phyloP scores from a whole-genome alignment of 2,113 vertebrate genomes.

The Cygnus atratus region DNA sequence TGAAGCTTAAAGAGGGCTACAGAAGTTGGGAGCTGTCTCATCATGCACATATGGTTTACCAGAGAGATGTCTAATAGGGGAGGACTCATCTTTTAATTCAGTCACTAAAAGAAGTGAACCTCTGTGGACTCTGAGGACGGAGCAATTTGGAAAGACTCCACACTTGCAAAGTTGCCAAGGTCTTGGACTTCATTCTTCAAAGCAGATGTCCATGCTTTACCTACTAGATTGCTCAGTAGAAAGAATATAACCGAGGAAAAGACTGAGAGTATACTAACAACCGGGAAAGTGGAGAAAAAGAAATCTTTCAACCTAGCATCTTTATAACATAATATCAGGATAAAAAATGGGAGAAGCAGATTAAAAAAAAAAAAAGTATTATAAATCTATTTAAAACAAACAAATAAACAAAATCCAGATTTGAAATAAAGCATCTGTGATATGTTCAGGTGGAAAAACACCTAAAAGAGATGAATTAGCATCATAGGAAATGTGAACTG shows the following conservation, averaged over 20 bases:
- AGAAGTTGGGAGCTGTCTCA: neutral
- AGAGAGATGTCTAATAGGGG: neutral
- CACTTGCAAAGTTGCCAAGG: neutral
- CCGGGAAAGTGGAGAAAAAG: neutral
- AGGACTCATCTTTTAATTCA: neutral
- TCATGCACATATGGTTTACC: neutral
- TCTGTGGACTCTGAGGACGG: neutral
- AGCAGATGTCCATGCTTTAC: neutral
- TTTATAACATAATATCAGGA: neutral
- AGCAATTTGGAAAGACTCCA: neutral
- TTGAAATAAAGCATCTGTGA: neutral
- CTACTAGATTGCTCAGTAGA: neutral
- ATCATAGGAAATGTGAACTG: slow-evolving; percentile 7
- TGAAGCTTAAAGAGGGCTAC: neutral
- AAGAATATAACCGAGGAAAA: neutral
- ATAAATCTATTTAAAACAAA: neutral
- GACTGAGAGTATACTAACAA: neutral
- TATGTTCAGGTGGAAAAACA: neutral
- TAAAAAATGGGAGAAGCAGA: neutral
- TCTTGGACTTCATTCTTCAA: neutral
- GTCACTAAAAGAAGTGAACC: neutral
- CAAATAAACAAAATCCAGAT: neutral
- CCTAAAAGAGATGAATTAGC: neutral
- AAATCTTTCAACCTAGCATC: neutral
- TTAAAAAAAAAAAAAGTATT: neutral